Conservation (phyloP, 2,888 invertebrate genomes). For the Lithosia quadra region DNA sequence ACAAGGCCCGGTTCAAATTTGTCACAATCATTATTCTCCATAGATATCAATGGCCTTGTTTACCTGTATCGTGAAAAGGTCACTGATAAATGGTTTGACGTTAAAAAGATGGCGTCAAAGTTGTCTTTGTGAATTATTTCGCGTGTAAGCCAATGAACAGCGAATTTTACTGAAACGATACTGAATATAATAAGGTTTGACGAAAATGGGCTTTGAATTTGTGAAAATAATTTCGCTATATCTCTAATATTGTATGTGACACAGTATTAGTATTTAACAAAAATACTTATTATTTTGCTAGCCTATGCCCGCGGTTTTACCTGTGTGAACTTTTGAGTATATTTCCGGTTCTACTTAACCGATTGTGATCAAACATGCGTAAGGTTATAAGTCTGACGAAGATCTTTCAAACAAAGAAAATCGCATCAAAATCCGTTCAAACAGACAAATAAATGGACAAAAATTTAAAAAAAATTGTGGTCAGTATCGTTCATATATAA, state of each 20-base stretch:
- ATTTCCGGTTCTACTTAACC: too few relatives aligned
- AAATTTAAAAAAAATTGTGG: too few relatives aligned
- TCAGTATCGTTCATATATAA: too few relatives aligned
- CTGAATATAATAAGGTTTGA: conserved; percentile 3
- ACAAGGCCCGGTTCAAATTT: conserved; percentile 12
- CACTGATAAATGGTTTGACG: conserved; percentile 35
- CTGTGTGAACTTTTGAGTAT: too few relatives aligned
- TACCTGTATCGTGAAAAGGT: conserved; percentile 26
- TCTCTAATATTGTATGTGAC: not conserved
- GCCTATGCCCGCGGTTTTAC: too few relatives aligned
- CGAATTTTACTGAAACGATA: conserved; percentile 1
- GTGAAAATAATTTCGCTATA: not conserved
- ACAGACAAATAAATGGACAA: too few relatives aligned
- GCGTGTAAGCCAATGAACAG: conserved; percentile 8
- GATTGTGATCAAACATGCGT: too few relatives aligned
- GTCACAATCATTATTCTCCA: conserved; percentile 33
- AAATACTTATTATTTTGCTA: too few relatives aligned
- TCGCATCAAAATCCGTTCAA: too few relatives aligned
- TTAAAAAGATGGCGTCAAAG: conserved; percentile 32
- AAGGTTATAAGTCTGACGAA: too few relatives aligned
- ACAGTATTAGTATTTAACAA: not conserved
- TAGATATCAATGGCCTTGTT: conserved; percentile 36
- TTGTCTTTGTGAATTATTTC: conserved; percentile 21
- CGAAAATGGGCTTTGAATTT: not conserved
- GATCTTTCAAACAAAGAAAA: too few relatives aligned